Percentiles rank a stretch among this genome's conserved stretches.
These are phyloP conservation scores for Vulpes vulpes DNA, from an alignment of 2,113 vertebrate genomes.

Conservation along the genomic window DNA sequence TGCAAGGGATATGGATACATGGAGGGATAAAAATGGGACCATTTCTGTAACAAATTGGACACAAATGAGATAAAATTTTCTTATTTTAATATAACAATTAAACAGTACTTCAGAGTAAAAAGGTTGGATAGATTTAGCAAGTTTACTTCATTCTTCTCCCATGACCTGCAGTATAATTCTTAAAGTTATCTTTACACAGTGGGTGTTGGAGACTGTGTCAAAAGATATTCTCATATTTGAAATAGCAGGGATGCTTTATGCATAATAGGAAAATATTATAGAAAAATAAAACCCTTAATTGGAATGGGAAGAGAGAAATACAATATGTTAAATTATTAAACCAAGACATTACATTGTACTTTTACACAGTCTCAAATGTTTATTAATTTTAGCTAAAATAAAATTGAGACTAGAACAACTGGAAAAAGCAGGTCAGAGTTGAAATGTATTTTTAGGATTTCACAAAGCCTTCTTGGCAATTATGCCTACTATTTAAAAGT, in stretches of 20 bases:
- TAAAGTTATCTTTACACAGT: neutral
- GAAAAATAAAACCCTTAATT: conserved; percentile 13
- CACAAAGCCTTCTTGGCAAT: conserved; percentile 30
- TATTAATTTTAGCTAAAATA: conserved; percentile 56
- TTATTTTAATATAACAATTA: neutral
- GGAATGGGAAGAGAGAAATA: neutral
- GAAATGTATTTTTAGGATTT: conserved; percentile 52
- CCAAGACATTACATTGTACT: neutral
- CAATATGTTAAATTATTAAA: neutral
- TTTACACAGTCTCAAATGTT: neutral
- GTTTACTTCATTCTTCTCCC: neutral
- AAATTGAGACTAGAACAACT: conserved; percentile 40
- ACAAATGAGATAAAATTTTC: neutral
- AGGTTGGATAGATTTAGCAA: neutral
- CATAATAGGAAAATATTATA: neutral
- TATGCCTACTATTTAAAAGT: conserved; percentile 24
- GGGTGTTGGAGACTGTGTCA: neutral
- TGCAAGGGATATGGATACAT: neutral
- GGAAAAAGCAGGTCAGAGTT: conserved; percentile 25
- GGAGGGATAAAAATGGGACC: neutral
- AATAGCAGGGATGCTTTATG: neutral
- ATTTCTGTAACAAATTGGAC: neutral
- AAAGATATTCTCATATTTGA: conserved; percentile 44
- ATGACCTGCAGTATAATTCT: neutral
- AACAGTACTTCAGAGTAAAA: conserved; percentile 2